phyloP scores from a whole-genome alignment of 2,113 vertebrate species.

The Ia io region DNA sequence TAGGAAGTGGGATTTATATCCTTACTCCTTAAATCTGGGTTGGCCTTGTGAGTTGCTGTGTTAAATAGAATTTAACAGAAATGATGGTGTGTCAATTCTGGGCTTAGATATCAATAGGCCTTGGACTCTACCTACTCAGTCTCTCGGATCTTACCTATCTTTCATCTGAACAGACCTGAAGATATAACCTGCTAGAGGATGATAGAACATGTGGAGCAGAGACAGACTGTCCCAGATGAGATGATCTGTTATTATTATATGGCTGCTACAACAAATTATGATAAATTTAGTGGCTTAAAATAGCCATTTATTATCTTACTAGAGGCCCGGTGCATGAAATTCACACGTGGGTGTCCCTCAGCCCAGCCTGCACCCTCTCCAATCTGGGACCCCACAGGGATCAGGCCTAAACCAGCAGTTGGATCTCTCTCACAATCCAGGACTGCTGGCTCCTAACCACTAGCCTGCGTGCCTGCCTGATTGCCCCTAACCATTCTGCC shows the following conservation, averaged over 20 bases:
- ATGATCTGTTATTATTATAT: not conserved
- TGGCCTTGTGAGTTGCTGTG: not conserved
- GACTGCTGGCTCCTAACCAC: no score
- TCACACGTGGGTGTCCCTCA: no score
- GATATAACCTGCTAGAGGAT: not conserved
- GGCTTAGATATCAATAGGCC: not conserved
- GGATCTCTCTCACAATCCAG: no score
- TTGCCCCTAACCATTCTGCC: no score
- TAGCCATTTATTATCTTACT: not conserved
- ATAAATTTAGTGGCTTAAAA: not conserved
- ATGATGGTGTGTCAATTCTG: not conserved
- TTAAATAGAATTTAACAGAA: not conserved
- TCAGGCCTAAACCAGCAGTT: no score
- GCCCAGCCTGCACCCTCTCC: no score
- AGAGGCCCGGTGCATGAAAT: no score
- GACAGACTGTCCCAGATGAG: not conserved
- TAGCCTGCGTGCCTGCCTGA: no score
- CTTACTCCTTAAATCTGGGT: not conserved
- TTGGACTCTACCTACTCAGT: not conserved
- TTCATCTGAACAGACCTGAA: not conserved
- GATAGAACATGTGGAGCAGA: not conserved
- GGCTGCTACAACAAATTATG: not conserved
- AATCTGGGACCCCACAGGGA: no score
- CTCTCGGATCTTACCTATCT: not conserved
- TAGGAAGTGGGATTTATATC: not conserved